A percentile compares a stretch with the other conserved stretches of the same genome.
These are phyloP conservation scores for Xanthia togata DNA, from an alignment of 2,888 invertebrate species.

Conservation along the genomic window DNA sequence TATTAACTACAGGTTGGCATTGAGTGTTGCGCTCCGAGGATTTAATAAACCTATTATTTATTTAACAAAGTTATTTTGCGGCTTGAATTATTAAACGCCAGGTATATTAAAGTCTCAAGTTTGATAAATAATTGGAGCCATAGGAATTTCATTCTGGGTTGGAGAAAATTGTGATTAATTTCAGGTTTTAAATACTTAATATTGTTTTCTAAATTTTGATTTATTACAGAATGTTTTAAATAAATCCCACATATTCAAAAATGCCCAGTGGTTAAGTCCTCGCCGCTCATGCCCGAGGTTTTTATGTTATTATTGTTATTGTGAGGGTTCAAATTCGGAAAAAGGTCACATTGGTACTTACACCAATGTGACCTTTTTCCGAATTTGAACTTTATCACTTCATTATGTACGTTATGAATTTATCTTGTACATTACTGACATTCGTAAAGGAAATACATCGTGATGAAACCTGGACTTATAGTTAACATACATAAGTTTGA, in stretches of 20 bases:
- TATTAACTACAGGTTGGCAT: constrained; percentile 59
- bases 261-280: background rate
- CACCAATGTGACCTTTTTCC: background rate
- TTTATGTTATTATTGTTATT: no score
- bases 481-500: background rate
- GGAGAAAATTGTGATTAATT: constrained; percentile 23
- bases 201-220: constrained; percentile 14
- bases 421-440: background rate
- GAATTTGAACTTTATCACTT: no score
- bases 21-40: constrained; percentile 52
- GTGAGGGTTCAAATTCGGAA: background rate
- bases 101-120: constrained; percentile 50
- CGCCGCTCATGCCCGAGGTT: no score
- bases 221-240: constrained; percentile 4
- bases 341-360: background rate
- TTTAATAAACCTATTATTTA: constrained; percentile 61
- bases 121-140: constrained; percentile 45
- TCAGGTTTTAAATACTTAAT: background rate
- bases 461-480: background rate
- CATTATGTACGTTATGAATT: background rate
- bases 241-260: background rate
- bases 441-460: background rate
- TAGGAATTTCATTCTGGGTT: constrained; percentile 38
- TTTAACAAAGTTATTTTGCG: constrained; percentile 57
- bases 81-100: constrained; percentile 43